phyloP scores from a whole-genome alignment of 2,113 vertebrate species.

The Sminthopsis crassicaudata region DNA sequence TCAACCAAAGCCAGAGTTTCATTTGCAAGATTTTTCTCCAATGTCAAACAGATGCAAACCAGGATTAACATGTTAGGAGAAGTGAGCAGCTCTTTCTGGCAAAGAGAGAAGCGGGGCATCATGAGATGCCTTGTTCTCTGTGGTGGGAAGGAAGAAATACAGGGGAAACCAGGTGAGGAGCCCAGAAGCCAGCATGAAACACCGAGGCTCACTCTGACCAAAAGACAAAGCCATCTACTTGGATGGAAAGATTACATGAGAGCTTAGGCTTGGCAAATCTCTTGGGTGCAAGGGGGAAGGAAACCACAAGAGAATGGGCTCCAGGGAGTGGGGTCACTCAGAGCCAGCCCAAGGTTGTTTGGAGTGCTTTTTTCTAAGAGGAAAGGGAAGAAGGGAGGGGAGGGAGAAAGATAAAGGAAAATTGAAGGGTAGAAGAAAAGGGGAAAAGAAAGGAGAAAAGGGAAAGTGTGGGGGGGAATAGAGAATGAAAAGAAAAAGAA shows the following conservation, averaged over 20 bases:
- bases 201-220: background rate
- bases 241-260: background rate
- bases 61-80: slow-evolving; percentile 2
- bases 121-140: background rate
- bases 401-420: background rate
- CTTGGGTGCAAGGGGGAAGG: background rate
- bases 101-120: background rate
- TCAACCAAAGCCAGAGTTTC: background rate
- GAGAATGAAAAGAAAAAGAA: too few species aligned
- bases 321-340: background rate
- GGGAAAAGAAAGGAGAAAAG: background rate
- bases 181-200: background rate
- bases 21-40: slow-evolving; percentile 5
- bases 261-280: background rate
- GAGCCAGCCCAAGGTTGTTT: background rate
- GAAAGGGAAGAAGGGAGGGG: background rate
- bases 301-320: background rate
- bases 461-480: too few species aligned
- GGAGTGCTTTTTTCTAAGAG: background rate
- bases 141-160: background rate
- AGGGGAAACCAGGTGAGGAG: background rate
- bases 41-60: accelerated
- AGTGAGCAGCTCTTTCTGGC: background rate
- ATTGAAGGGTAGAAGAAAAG: background rate
- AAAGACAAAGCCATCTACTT: background rate